phyloP scores from a whole-genome alignment of 2,797 vertebrate genomes.

The Onychomys arenicola region DNA sequence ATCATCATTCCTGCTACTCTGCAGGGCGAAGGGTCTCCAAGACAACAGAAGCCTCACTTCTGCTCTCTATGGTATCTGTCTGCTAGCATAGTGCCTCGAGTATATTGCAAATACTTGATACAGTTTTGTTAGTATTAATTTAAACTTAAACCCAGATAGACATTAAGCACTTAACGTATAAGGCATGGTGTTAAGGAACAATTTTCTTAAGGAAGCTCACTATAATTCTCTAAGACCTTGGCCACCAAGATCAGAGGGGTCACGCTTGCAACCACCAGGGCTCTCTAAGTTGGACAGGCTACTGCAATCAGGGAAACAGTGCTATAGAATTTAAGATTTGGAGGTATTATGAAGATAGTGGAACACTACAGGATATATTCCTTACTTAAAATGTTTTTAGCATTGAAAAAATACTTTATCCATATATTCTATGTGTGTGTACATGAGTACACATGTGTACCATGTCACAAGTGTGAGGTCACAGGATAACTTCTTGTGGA shows the following conservation, averaged over 20 bases:
- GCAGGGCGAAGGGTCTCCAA: neutral
- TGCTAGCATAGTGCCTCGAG: neutral
- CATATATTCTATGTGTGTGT: neutral
- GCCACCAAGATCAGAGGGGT: neutral
- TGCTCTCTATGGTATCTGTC: neutral
- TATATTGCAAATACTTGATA: neutral
- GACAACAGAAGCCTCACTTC: neutral
- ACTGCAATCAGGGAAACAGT: neutral
- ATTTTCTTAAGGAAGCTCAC: neutral
- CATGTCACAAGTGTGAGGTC: too few species aligned
- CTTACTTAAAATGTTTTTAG: slow-evolving; percentile 25
- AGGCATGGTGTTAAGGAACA: neutral
- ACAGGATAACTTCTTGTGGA: neutral
- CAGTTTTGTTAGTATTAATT: neutral
- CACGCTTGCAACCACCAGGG: neutral
- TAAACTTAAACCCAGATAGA: slow-evolving; percentile 17
- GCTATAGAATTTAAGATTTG: neutral
- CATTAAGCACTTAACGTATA: neutral
- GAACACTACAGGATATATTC: neutral
- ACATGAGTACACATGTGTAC: neutral
- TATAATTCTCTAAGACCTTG: neutral
- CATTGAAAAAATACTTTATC: neutral
- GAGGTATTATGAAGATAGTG: neutral
- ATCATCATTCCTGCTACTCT: neutral
- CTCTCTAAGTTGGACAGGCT: neutral